These are phyloP conservation scores for Coracias cyanogaster DNA, from an alignment of 2,797 vertebrate genomes.

Conservation along the genomic window DNA sequence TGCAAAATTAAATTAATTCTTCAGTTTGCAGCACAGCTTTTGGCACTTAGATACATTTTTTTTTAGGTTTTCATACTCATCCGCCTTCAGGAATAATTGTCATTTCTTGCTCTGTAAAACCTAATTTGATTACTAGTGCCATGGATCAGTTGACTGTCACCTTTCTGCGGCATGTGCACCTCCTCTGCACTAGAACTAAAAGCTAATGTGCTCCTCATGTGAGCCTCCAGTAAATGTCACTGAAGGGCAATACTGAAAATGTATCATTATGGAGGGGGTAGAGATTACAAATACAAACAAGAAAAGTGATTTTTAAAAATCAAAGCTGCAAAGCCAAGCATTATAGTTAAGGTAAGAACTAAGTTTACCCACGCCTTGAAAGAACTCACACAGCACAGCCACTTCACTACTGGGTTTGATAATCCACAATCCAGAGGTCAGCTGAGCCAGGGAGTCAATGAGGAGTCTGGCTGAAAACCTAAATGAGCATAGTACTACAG, in stretches of 20 bases:
- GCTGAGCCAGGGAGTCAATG: background rate
- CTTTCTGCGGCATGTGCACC: background rate
- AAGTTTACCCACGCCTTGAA: background rate
- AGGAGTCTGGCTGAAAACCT: background rate
- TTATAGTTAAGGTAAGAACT: background rate
- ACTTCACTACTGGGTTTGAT: background rate
- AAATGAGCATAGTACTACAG: background rate
- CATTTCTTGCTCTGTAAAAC: background rate
- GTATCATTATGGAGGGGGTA: background rate
- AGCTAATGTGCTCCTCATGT: background rate
- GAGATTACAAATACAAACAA: background rate
- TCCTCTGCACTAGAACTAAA: background rate
- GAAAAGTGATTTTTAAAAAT: background rate
- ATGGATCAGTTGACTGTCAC: background rate
- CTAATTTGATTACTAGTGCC: background rate
- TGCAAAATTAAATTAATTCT: background rate
- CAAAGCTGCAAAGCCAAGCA: background rate
- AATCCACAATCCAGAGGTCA: background rate
- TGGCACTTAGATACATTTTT: background rate
- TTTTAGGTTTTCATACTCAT: background rate
- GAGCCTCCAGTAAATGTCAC: background rate
- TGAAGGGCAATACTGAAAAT: background rate
- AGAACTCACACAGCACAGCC: background rate
- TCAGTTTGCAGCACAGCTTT: background rate
- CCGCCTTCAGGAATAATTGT: background rate